Evolutionary conservation across 2,797 vertebrate species (phyloP).

Genomic region (Lithobates pipiens): DNA sequence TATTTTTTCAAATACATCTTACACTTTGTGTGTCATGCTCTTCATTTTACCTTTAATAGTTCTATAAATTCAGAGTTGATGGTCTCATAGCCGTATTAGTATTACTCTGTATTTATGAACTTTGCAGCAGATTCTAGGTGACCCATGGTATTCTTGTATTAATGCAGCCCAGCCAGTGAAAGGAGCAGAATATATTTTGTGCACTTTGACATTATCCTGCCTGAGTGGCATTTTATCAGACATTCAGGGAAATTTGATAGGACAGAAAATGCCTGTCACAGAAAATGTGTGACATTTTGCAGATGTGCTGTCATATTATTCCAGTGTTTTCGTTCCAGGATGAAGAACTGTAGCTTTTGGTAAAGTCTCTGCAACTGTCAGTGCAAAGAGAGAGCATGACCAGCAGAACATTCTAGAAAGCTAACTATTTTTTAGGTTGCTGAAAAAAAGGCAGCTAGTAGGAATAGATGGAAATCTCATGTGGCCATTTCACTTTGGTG

Average conservation of each 20-base stretch:
- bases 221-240: conserved; percentile 58
- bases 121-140: not conserved
- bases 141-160: not conserved
- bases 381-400: not conserved
- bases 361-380: conserved; percentile 45
- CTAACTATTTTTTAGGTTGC: not conserved
- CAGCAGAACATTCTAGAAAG: conserved; percentile 17
- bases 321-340: conserved; percentile 49
- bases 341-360: conserved; percentile 39
- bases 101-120: not conserved
- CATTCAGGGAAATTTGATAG: conserved; percentile 47
- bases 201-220: conserved; percentile 50
- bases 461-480: not conserved
- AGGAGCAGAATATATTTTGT: conserved; percentile 49
- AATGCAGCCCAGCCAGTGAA: conserved; percentile 25
- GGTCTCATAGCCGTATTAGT: not conserved
- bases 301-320: conserved; percentile 59
- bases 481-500: not conserved
- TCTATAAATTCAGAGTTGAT: not conserved
- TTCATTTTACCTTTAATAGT: not conserved
- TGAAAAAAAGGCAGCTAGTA: not conserved
- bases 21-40: not conserved
- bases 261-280: conserved; percentile 53
- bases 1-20: no score
- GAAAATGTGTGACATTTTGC: conserved; percentile 59